Evolutionary conservation across 2,113 vertebrate genomes (phyloP), one percentile per base, ranked within the genome.

Genomic region (Gallinago paraguaiae): DNA sequence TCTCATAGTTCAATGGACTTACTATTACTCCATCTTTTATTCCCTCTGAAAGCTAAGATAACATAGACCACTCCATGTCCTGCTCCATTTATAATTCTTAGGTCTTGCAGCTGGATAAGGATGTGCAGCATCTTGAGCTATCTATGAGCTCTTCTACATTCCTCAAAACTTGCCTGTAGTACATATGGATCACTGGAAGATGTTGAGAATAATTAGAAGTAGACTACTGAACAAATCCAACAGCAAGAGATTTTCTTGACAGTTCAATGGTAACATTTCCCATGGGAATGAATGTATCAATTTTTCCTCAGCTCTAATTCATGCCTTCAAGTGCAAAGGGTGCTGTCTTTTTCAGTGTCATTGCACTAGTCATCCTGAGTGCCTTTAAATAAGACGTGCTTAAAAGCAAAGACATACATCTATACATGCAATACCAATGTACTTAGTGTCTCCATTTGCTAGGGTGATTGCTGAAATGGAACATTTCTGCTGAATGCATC

Each of bases 21-120:
- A 20, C 59, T 92, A 43, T 35, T 60, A 25, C 9, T 30, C 31
- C 8, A 20, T 12, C 11, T 67, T 12, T 77, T 2, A 1, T 63
- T 67, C n/a, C 1, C 6, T 81, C 8, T 91, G n/a, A 84, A 37
- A 61, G 8, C 6, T 39, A 46, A 59, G 20, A 17, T 50, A 24
- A n/a, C 24, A 37, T 31, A 64, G 23, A 25, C n/a, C 17, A 31
- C 5, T 0, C 12, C 0, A 1, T 23, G 6, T 63, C 33, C 45
- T 89, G 9, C 22, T 9, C 45, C 22, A 33, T 8, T 4, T 11
- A 33, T 9, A 48, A 7, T 46, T 77, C 59, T 35, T 18, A 35
- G 33, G 25, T 30, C 18, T 33, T 9, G 9, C 10, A 7, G 6
- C 10, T 54, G 4, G 24, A 59, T 48, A n/a, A 33, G 30, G 25